Percentiles rank a stretch among this genome's conserved stretches.
phyloP scores from a whole-genome alignment of 2,113 vertebrate species.

The Peromyscus polionotus region DNA sequence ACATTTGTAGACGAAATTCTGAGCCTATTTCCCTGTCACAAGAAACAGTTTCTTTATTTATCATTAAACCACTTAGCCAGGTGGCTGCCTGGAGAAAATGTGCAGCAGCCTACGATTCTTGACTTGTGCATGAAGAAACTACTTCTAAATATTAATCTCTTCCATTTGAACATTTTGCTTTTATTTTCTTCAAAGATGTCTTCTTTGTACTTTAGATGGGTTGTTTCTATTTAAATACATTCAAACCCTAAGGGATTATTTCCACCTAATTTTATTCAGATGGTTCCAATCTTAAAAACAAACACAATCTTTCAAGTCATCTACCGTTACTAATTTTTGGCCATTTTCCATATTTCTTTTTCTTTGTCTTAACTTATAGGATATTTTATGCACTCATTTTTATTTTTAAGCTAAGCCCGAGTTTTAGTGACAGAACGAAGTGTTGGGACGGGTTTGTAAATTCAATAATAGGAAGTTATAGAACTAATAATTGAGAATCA shows the following conservation, averaged over 20 bases:
- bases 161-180: conserved; percentile 62
- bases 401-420: conserved; percentile 45
- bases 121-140: conserved; percentile 29
- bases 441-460: conserved; percentile 15
- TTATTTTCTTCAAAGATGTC: conserved; percentile 66
- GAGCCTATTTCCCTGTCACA: background rate
- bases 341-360: conserved; percentile 76
- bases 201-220: conserved; percentile 62
- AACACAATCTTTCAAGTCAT: conserved; percentile 81
- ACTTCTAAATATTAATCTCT: conserved; percentile 67
- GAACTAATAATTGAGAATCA: conserved; percentile 18
- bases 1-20: conserved; percentile 19
- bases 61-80: background rate
- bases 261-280: conserved; percentile 81
- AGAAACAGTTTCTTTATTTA: conserved; percentile 3
- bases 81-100: background rate
- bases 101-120: background rate
- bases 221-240: conserved; percentile 74
- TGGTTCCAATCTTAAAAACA: conserved; percentile 80
- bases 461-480: background rate
- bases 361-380: conserved; percentile 70
- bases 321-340: conserved; percentile 80
- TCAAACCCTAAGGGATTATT: conserved; percentile 77
- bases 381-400: conserved; percentile 49
- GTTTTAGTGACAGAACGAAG: conserved; percentile 28